Base-by-base conservation (phyloP, 2,888 invertebrate species). In the Drosophila nigricruria region DNA sequence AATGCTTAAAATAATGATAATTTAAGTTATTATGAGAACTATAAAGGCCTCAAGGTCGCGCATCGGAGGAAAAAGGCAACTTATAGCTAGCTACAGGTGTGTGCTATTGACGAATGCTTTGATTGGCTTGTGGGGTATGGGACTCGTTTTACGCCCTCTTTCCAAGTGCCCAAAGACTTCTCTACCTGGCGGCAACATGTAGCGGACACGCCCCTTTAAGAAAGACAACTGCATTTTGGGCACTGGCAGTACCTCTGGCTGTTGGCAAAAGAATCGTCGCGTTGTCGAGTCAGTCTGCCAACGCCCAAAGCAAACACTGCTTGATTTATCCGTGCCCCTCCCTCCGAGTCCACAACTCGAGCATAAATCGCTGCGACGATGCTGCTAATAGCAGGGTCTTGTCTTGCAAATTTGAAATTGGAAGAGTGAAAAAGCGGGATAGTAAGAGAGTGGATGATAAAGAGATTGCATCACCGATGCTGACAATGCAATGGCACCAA, bases 151-250 rank as follows among this genome's bases (percentile, higher is more conserved):
- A 49, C 64, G 63, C 52, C 58, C 18, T 25, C 25, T 45, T 49
- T n/a, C 18, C n/a, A 20, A 56, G 20, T 20, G 20, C 50, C 56
- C 25, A 42, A 42, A 56, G 38, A 23, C 53, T 45, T 27, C 43
- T 61, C 40, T 14, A n/a, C 20, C 67, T 56, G 25, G 30, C 42
- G 61, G 74, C 71, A 40, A 56, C 49, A 64, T 64, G 52, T 68
- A 23, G 25, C 54, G 20, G 72, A 59, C 81, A 81, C 85, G 73
- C 85, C 86, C 65, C 73, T 69, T 69, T 52, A 20, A 38, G 61
- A 61, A 64, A 82, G 77, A 86, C 87, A 86, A 86, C 88, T 86
- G 81, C 85, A 79, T 86, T 85, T 76, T 53, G 64, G 64, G 64
- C 43, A 59, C 50, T 18, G 14, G 4, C 25, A 38, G 50, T 16